Base-by-base conservation (phyloP, 2,888 invertebrate genomes). In the Calliphora vomitoria region DNA sequence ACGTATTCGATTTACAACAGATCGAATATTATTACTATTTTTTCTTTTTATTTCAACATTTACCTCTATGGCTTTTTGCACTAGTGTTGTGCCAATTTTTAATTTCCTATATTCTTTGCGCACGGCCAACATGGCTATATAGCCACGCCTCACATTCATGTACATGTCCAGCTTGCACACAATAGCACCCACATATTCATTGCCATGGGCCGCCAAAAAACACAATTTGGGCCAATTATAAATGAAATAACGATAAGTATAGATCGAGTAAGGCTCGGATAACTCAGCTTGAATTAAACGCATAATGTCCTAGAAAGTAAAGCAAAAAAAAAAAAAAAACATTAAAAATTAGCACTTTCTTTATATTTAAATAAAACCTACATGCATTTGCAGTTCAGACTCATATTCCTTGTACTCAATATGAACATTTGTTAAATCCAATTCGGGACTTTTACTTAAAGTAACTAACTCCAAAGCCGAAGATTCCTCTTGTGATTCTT, bases 171-270 rank as follows among this genome's bases (percentile, higher is more conserved):
- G 95, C 95, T 99, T 99, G 95, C 99, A 99, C 90, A 99, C 99
- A 93, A 99, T 99, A 92, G 99, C 99, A 94, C 99, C 99, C 90
- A 99, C 98, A 94, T 98, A 98, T 92, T 96, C 96, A 87, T 96
- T 96, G 91, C 96, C 96, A 94, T 97, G 96, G 95, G 97, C 97
- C 86, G 99, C 99, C 95, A 99, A 95, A 95, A 98, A 99, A 95
- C 99, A 99, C 90, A 99, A 95, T 94, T 99, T 98, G 93, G 99
- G 99, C 99, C 99, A 99, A 94, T 99, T 99, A 94, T 99, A 99
- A 94, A 99, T 99, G 95, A 99, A 99, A 95, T 99, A 99, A 95
- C 99, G 96, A 95, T 99, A 99, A 44, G 99, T 99, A 94, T 99
- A 99, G 95, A 99, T 99, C 90, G 99, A 99, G 95, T 99, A 99